Evolutionary conservation across 2,888 invertebrate genomes (phyloP).

Genomic region (Fabriciana adippe): DNA sequence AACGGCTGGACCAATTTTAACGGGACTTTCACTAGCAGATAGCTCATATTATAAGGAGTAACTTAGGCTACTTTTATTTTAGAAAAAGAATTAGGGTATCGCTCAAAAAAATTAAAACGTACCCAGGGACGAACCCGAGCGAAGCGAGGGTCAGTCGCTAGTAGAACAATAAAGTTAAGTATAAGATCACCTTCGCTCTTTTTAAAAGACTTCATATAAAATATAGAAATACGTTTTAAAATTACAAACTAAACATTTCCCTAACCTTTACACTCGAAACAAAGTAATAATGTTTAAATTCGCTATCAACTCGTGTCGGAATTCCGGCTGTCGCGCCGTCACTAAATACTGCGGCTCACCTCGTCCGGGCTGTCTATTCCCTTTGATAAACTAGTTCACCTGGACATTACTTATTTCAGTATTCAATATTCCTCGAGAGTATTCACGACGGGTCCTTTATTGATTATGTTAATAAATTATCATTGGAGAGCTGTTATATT

Average conservation of each 20-base stretch:
- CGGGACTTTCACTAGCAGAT: too few species aligned
- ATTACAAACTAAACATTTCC: background rate
- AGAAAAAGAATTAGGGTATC: too few species aligned
- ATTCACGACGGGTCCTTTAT: background rate
- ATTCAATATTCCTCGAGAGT: conserved; percentile 24
- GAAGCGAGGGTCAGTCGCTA: too few species aligned
- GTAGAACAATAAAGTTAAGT: too few species aligned
- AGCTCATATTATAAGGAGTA: too few species aligned
- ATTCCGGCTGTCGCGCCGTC: conserved; percentile 17
- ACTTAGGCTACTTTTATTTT: too few species aligned
- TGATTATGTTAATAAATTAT: conserved; percentile 14
- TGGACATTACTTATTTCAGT: conserved; percentile 15
- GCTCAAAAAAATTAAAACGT: too few species aligned
- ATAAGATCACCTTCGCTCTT: too few species aligned
- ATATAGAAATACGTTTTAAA: too few species aligned
- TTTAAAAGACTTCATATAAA: too few species aligned
- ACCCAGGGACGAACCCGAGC: too few species aligned
- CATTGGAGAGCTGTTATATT: background rate
- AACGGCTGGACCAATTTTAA: too few species aligned
- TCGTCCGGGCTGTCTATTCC: conserved; percentile 25
- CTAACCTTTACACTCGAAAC: conserved; percentile 6
- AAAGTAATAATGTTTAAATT: conserved; percentile 10
- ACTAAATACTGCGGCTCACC: conserved; percentile 19
- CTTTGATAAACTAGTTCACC: conserved; percentile 31
- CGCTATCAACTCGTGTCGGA: conserved; percentile 16